Evolutionary conservation across 2,797 vertebrate species (phyloP).

Genomic region (Sphaeramia orbicularis): DNA sequence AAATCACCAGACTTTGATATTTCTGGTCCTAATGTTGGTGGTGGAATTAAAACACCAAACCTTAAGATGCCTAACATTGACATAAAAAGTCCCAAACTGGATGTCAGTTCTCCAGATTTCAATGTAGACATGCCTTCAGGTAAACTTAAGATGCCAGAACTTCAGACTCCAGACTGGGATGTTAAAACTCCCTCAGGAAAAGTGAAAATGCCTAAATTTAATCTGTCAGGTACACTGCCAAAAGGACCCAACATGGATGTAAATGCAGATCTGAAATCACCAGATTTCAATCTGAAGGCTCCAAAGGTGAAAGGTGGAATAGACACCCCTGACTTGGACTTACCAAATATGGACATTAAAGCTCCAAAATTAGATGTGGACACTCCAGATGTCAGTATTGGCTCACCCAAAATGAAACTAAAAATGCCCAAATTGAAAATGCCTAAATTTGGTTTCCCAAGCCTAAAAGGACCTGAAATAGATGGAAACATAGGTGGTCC

Average conservation of each 20-base stretch:
- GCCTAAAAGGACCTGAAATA: conserved; percentile 18
- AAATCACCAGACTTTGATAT: conserved; percentile 55
- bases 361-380: conserved; percentile 29
- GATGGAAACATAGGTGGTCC: conserved; percentile 27
- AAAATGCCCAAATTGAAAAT: conserved; percentile 66
- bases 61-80: conserved; percentile 45
- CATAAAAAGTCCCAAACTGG: conserved; percentile 46
- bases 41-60: conserved; percentile 59
- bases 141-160: conserved; percentile 64
- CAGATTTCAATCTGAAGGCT: conserved; percentile 54
- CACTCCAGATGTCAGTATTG: conserved; percentile 61
- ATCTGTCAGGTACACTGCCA: conserved; percentile 41
- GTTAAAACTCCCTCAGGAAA: conserved; percentile 56
- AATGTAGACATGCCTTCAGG: conserved; percentile 48
- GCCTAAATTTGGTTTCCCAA: conserved; percentile 40
- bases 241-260: conserved; percentile 41
- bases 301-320: conserved; percentile 63
- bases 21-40: conserved; percentile 61
- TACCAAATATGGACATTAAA: conserved; percentile 46
- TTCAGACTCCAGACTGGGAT: conserved; percentile 60
- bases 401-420: conserved; percentile 51
- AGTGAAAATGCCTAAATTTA: conserved; percentile 62
- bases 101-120: conserved; percentile 38
- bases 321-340: conserved; percentile 44
- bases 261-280: conserved; percentile 40